These are phyloP conservation scores for Halotydeus destructor DNA, from an alignment of 1,140 invertebrate genomes.

Conservation along the genomic window DNA sequence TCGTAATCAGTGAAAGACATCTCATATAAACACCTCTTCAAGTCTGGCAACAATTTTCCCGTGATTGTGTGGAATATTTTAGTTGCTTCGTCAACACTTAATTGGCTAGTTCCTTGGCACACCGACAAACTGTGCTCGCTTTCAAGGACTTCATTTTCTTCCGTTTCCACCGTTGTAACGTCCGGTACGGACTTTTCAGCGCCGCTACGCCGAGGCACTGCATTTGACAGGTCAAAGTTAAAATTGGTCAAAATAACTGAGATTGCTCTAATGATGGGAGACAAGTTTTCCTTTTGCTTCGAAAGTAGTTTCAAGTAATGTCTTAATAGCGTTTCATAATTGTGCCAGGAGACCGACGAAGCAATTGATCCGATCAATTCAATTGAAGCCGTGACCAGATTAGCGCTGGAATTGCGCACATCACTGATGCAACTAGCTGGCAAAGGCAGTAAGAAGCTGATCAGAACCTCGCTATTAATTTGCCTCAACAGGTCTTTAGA, in stretches of 20 bases:
- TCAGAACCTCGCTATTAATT: constrained; percentile 44
- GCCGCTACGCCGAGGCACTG: constrained; percentile 23
- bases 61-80: constrained; percentile 44
- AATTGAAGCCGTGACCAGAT: constrained; percentile 50
- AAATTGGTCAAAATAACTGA: constrained; percentile 69
- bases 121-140: constrained; percentile 1
- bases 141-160: constrained; percentile 16
- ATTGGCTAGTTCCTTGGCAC: constrained; percentile 11
- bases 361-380: constrained; percentile 45
- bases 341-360: constrained; percentile 55
- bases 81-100: constrained; percentile 33
- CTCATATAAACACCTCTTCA: constrained; percentile 34
- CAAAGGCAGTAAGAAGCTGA: constrained; percentile 63
- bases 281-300: constrained; percentile 44
- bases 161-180: constrained; percentile 19
- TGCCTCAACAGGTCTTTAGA: constrained; percentile 31
- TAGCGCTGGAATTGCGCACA: constrained; percentile 47
- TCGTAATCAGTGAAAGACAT: constrained; percentile 10
- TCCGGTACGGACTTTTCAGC: constrained; percentile 9
- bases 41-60: constrained; percentile 36
- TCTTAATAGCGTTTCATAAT: constrained; percentile 56
- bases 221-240: constrained; percentile 40
- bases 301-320: constrained; percentile 53
- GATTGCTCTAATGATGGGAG: constrained; percentile 50
- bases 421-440: constrained; percentile 54